Conservation (phyloP, 30 jellyfish, hydroid and myxozoan genomes). For the Pseudorhiza aurosa region DNA sequence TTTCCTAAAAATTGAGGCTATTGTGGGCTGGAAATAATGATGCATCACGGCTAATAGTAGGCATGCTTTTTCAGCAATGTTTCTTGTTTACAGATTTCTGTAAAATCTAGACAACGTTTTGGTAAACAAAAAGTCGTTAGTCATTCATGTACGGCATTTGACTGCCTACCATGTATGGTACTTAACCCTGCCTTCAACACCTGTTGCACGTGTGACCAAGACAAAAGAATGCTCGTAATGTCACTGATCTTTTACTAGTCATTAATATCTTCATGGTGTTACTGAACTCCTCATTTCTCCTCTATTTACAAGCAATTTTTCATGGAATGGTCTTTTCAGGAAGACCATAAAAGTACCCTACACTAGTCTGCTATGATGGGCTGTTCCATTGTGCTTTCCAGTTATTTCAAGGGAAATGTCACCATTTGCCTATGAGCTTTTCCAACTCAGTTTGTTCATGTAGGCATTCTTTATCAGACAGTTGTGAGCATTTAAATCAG, state of each 20-base stretch:
- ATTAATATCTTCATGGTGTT: conserved; percentile 39
- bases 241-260: conserved; percentile 71
- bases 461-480: too few relatives aligned
- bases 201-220: conserved; percentile 36
- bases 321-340: conserved; percentile 1
- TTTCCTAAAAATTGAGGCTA: too few relatives aligned
- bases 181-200: conserved; percentile 62
- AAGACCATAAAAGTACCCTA: too few relatives aligned
- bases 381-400: too few relatives aligned
- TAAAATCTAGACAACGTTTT: conserved; percentile 4
- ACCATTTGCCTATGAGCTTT: too few relatives aligned
- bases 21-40: too few relatives aligned
- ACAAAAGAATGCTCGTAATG: conserved; percentile 21
- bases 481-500: too few relatives aligned
- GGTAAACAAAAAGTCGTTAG: conserved; percentile 30
- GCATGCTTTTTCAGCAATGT: conserved; percentile 23
- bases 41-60: background rate
- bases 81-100: background rate
- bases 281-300: conserved; percentile 20
- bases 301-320: conserved; percentile 3
- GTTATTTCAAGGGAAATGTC: too few relatives aligned
- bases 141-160: conserved; percentile 4
- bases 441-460: too few relatives aligned
- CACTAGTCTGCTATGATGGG: too few relatives aligned
- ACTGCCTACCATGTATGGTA: conserved; percentile 7